Base-by-base conservation (phyloP, 1,140 invertebrate genomes). In the Notospermus geniculatus region DNA sequence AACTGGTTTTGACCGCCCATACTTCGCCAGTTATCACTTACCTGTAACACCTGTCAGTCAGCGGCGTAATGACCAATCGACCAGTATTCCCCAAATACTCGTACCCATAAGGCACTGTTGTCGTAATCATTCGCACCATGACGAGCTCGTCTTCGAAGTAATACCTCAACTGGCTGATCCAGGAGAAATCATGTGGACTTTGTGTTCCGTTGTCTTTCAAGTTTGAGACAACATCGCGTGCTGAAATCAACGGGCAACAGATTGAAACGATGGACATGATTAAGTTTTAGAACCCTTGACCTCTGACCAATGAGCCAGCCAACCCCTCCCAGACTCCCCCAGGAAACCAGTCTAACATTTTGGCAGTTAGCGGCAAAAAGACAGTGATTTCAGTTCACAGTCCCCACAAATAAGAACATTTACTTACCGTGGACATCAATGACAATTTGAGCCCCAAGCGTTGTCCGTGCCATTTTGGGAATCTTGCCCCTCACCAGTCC, bases 201-300 rank as follows among this genome's bases (percentile, higher is more conserved):
- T 62, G 63, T 2, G 72, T 70, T 17, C 72, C 60, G 13, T 65
- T 55, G n/a, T 72, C 53, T 32, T 64, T 50, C 39, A 82, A 60
- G 22, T 75, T 73, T 22, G 70, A 59, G 0, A 94, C 87, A 41
- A 95, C 89, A 74, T 95, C 93, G 45, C 91, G 85, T 59, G 89
- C 91, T 92, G 75, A 15, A 65, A 65, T 67, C 68, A 25, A 30
- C 57, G 11, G 11, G 11, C n/a, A 58, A 36, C 4, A 58, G 7
- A 36, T 36, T 36, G 32, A 36, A 7, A 36, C 32, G 4, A 15
- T 7, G 15, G 4, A 36, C 32, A 36, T 15, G 15, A 4, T 36
- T 36, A 36, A n/a, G n/a, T n/a, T n/a, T n/a, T n/a, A n/a, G n/a
- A n/a, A n/a, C n/a, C n/a, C n/a, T n/a, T n/a, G n/a, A n/a, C n/a